Conservation (phyloP, 2,113 vertebrate genomes). For the Pluvialis apricaria region DNA sequence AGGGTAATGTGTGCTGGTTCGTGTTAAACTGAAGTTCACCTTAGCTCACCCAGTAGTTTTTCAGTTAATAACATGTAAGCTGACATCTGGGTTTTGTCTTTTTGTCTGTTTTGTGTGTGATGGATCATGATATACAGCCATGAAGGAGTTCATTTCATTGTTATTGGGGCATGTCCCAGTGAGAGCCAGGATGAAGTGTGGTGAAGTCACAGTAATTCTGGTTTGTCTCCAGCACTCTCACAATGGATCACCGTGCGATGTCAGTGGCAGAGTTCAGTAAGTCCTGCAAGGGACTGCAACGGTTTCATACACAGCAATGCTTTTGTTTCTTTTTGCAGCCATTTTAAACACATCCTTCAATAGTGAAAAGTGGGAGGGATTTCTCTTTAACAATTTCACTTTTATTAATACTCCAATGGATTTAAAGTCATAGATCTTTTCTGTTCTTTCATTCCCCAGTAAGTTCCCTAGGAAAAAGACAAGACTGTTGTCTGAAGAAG, state of each 20-base stretch:
- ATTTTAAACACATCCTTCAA: neutral
- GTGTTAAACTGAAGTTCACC: slow-evolving; percentile 26
- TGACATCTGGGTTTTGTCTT: neutral
- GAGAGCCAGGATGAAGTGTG: neutral
- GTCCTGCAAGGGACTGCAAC: neutral
- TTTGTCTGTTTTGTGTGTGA: neutral
- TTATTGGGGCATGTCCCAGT: neutral
- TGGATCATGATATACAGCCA: neutral
- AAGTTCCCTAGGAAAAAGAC: neutral
- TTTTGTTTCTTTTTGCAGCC: neutral
- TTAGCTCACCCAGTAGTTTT: neutral
- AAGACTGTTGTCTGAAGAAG: neutral
- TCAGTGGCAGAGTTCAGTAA: neutral
- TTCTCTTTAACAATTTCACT: neutral
- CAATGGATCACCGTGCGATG: neutral
- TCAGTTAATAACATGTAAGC: neutral
- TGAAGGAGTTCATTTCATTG: neutral
- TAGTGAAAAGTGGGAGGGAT: neutral
- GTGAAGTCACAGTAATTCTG: neutral
- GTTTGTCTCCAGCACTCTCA: neutral
- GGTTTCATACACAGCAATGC: neutral
- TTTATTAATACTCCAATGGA: neutral
- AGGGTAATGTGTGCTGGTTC: neutral
- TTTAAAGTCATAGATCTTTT: neutral
- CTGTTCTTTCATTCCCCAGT: neutral